Percentiles rank a stretch among this genome's conserved stretches.
Evolutionary conservation across 2,797 vertebrate species (phyloP).

Genomic region (Aplochiton taeniatus): DNA sequence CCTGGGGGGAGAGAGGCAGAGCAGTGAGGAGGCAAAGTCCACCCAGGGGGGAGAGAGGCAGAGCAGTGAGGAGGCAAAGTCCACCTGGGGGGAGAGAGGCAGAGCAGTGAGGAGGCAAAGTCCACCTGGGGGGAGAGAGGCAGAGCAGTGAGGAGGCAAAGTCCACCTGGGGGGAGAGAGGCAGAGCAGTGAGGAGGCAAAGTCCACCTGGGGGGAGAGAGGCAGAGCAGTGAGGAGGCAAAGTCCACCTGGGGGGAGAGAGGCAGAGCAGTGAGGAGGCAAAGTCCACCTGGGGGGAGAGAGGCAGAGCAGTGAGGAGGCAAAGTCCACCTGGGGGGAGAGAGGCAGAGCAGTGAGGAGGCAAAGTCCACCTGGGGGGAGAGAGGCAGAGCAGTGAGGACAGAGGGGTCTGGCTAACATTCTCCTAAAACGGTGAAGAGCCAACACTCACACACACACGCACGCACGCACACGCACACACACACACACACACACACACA

Average conservation of each 20-base stretch:
- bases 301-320: conserved; percentile 72
- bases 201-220: conserved; percentile 82
- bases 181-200: conserved; percentile 80
- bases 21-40: too few relatives aligned
- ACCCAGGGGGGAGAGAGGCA: too few relatives aligned
- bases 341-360: too few relatives aligned
- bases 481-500: neutral
- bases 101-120: conserved; percentile 79
- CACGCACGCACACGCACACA: conserved; percentile 5
- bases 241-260: conserved; percentile 84
- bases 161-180: conserved; percentile 79
- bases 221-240: conserved; percentile 77
- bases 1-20: neutral
- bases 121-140: conserved; percentile 78
- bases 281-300: conserved; percentile 84
- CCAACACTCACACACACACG: neutral
- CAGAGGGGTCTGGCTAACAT: too few relatives aligned
- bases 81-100: too few relatives aligned
- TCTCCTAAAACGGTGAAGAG: too few relatives aligned
- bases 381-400: neutral
- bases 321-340: conserved; percentile 85
- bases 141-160: conserved; percentile 84
- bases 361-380: too few relatives aligned
- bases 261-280: conserved; percentile 76
- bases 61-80: too few relatives aligned